Conservation (phyloP, 92 coral and sea anemone species). For the Diadumene lineata region DNA sequence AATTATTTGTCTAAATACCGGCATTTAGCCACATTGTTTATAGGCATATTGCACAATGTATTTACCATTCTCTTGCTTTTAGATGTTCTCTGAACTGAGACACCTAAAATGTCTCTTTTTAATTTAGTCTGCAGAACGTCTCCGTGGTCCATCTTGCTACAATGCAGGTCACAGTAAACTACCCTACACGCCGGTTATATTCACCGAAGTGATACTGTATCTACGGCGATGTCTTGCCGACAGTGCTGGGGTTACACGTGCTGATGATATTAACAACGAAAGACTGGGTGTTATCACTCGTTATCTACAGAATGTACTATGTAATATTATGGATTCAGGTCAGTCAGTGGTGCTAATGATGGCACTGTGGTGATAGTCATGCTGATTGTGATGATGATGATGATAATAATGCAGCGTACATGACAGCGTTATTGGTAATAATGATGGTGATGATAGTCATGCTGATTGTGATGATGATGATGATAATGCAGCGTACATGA, state of each 20-base stretch:
- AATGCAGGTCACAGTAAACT: constrained; percentile 64
- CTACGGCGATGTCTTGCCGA: constrained; percentile 74
- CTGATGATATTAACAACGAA: constrained; percentile 73
- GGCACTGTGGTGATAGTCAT: neutral
- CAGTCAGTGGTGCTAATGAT: neutral
- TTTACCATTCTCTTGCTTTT: too few relatives aligned
- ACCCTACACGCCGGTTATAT: constrained; percentile 67
- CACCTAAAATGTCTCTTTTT: too few relatives aligned
- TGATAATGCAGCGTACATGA: neutral
- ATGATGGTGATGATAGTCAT: neutral
- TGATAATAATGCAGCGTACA: neutral
- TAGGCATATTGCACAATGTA: too few relatives aligned
- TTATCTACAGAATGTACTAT: constrained; percentile 47
- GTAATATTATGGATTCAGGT: constrained; percentile 24
- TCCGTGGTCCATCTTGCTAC: constrained; percentile 53
- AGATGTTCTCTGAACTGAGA: too few relatives aligned
- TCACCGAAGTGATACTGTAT: constrained; percentile 71
- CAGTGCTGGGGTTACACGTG: constrained; percentile 89
- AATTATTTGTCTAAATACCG: too few relatives aligned
- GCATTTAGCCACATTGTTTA: too few relatives aligned
- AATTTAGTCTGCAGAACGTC: constrained; percentile 65
- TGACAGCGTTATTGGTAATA: too few relatives aligned
- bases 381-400: neutral
- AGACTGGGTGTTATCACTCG: constrained; percentile 61
- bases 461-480: neutral